Conservation (phyloP, 2,113 vertebrate genomes). For the Vulpes lagopus region DNA sequence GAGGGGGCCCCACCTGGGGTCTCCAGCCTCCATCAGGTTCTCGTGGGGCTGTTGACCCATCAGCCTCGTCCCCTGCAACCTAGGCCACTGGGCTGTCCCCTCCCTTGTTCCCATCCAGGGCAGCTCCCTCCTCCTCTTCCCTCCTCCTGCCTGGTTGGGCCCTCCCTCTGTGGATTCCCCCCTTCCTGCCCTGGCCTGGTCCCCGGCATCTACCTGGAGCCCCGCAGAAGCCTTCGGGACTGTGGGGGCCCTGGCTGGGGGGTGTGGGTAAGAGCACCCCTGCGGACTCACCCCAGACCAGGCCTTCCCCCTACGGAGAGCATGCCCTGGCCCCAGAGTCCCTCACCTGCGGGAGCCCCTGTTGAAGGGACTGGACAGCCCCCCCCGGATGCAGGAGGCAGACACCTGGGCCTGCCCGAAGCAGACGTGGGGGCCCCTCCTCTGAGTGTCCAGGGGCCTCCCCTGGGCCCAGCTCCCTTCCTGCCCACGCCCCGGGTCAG, state of each 20-base stretch:
- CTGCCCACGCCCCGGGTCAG: too few species aligned
- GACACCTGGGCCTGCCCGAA: neutral
- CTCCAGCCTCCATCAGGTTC: rapidly evolving
- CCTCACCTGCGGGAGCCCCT: neutral
- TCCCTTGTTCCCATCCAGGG: neutral
- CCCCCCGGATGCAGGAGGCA: neutral
- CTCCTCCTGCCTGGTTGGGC: neutral
- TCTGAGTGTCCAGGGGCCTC: too few species aligned
- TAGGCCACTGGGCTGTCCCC: neutral
- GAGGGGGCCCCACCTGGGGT: neutral
- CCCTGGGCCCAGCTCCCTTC: too few species aligned
- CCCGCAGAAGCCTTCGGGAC: neutral
- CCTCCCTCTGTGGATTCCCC: neutral
- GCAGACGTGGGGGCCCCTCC: too few species aligned
- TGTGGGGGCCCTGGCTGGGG: neutral
- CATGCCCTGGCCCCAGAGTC: neutral
- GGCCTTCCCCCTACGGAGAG: too few species aligned
- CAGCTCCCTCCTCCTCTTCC: neutral
- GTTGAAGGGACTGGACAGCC: neutral
- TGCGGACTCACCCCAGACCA: neutral
- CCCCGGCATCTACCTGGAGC: neutral
- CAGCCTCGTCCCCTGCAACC: neutral
- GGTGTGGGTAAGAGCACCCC: neutral
- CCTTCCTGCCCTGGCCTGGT: neutral
- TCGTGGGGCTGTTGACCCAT: neutral